These are phyloP conservation scores for Cetonia aurata DNA, from an alignment of 2,888 invertebrate genomes.

Conservation along the genomic window DNA sequence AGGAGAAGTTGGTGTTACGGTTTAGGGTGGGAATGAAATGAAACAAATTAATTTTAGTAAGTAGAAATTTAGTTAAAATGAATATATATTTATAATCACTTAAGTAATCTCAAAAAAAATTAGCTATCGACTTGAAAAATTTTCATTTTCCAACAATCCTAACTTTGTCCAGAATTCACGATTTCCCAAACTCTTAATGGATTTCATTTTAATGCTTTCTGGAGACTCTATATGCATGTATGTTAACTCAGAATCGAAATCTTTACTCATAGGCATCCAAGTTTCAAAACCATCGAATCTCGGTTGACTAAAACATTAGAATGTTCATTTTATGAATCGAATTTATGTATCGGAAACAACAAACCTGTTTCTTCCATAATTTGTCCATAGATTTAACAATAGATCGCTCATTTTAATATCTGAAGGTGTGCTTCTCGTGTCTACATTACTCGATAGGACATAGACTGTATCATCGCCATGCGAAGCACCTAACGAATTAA, in stretches of 20 bases:
- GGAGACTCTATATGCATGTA: slow-evolving; percentile 71
- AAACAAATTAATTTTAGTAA: not conserved
- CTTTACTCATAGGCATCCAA: slow-evolving; percentile 69
- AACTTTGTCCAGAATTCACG: slow-evolving; percentile 74
- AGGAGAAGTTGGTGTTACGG: slow-evolving; percentile 85
- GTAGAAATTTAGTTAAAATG: no score
- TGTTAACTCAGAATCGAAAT: slow-evolving; percentile 60
- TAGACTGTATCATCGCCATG: slow-evolving; percentile 74
- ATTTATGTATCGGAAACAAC: not conserved
- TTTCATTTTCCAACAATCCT: slow-evolving; percentile 72
- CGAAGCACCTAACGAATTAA: slow-evolving; percentile 73
- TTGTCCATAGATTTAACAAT: slow-evolving; percentile 70
- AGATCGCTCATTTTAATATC: slow-evolving; percentile 70
- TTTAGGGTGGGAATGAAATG: slow-evolving; percentile 64
- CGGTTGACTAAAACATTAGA: not conserved
- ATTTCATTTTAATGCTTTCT: slow-evolving; percentile 65
- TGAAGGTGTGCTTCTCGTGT: slow-evolving; percentile 62
- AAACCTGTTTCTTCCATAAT: slow-evolving; percentile 75
- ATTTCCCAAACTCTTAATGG: slow-evolving; percentile 69
- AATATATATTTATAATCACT: not conserved
- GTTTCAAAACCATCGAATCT: slow-evolving; percentile 45
- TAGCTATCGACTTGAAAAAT: slow-evolving; percentile 55
- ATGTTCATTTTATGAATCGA: not conserved
- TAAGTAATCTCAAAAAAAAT: not conserved
- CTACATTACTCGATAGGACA: slow-evolving; percentile 65